phyloP scores from a whole-genome alignment of 2,113 vertebrate genomes.

The Crotalus tigris region DNA sequence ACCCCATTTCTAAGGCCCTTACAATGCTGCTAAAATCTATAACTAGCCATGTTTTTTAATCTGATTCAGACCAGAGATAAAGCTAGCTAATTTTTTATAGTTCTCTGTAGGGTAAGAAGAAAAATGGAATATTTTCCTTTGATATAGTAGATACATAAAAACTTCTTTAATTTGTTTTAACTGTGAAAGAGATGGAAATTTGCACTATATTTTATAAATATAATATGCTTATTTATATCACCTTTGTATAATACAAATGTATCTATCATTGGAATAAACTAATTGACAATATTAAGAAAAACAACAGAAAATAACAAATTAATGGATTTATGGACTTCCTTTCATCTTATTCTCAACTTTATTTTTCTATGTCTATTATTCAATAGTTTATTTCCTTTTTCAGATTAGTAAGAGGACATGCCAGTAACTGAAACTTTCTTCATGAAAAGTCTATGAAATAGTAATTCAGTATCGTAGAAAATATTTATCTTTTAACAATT shows the following conservation, averaged over 20 bases:
- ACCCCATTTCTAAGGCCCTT: background rate
- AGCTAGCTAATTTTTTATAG: background rate
- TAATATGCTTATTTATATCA: background rate
- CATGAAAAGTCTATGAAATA: background rate
- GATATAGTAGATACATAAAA: background rate
- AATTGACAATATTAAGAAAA: background rate
- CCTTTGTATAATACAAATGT: background rate
- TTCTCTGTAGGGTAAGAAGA: background rate
- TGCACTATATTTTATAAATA: background rate
- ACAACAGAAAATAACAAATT: background rate
- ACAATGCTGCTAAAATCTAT: background rate
- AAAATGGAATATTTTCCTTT: background rate
- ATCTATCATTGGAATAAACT: background rate
- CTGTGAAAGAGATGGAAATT: background rate
- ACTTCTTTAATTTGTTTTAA: background rate
- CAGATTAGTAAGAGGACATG: background rate
- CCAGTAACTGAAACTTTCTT: background rate
- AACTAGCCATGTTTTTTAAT: background rate
- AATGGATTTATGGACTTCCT: background rate
- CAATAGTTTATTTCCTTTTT: background rate
- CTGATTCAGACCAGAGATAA: background rate
- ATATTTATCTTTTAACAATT: constrained; percentile 16
- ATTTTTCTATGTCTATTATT: background rate
- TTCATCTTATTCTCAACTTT: background rate
- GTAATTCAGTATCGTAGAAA: background rate